phyloP scores from a whole-genome alignment of 2,888 invertebrate species.

The Altica lythri region DNA sequence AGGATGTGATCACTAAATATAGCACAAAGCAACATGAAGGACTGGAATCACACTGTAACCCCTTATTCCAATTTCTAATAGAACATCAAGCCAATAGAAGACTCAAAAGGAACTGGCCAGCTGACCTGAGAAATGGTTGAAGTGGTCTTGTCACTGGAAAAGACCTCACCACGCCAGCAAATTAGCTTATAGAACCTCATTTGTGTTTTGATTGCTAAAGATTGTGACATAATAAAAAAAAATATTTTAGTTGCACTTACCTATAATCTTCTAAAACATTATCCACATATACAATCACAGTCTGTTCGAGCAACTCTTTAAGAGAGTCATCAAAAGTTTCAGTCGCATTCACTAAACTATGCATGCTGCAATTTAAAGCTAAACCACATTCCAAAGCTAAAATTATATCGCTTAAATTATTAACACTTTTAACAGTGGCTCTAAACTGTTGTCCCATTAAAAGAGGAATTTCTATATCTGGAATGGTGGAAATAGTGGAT shows the following conservation, averaged over 20 bases:
- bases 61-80: too few relatives aligned
- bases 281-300: conserved; percentile 58
- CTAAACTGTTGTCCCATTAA: conserved; percentile 57
- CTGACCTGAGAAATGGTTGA: too few relatives aligned
- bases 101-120: too few relatives aligned
- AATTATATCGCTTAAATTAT: conserved; percentile 55
- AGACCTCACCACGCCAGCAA: too few relatives aligned
- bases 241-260: conserved; percentile 46
- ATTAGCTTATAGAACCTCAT: too few relatives aligned
- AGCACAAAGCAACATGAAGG: too few relatives aligned
- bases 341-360: conserved; percentile 58
- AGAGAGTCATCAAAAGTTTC: conserved; percentile 60
- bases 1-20: too few relatives aligned
- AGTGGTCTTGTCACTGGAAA: too few relatives aligned
- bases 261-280: conserved; percentile 54
- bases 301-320: conserved; percentile 59
- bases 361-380: conserved; percentile 59
- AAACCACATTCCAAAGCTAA: conserved; percentile 58
- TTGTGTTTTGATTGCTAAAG: too few relatives aligned
- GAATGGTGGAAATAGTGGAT: conserved; percentile 19
- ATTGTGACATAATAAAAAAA: too few relatives aligned
- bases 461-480: conserved; percentile 53
- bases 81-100: too few relatives aligned
- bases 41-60: too few relatives aligned
- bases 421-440: conserved; percentile 56